Percentiles rank a stretch among this genome's conserved stretches.
These are phyloP conservation scores for Polia nebulosa DNA, from an alignment of 2,888 invertebrate species.

Conservation along the genomic window DNA sequence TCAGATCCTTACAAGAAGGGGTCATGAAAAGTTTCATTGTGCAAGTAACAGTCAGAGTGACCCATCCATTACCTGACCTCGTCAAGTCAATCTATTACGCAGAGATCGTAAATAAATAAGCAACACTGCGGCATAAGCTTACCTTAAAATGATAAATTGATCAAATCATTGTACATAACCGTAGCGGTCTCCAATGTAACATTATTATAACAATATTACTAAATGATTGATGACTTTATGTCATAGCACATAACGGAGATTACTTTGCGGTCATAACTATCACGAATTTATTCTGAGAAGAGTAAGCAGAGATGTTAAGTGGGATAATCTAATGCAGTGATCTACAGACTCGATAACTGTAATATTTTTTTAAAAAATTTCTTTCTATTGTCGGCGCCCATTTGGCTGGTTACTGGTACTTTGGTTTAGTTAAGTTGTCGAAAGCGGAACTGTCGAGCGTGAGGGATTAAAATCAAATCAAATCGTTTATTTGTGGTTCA, in stretches of 20 bases:
- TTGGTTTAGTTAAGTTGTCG: no score
- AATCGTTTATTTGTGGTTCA: no score
- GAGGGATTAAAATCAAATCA: no score
- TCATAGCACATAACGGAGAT: constrained; percentile 39
- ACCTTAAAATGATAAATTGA: constrained; percentile 39
- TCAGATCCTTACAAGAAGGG: no score
- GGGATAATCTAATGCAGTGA: neutral
- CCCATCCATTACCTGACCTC: no score
- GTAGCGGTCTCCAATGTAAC: constrained; percentile 7
- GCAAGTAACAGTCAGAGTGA: no score
- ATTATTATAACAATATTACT: constrained; percentile 21
- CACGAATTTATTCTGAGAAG: constrained; percentile 18
- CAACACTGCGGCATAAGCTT: neutral
- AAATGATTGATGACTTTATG: constrained; percentile 44
- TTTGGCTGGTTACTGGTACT: no score
- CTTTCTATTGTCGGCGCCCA: neutral
- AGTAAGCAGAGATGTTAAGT: neutral
- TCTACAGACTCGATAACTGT: neutral
- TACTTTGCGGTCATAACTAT: constrained; percentile 22
- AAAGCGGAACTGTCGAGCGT: no score
- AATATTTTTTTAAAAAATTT: neutral
- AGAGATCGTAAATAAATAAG: neutral
- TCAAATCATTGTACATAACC: constrained; percentile 20
- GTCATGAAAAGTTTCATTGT: no score
- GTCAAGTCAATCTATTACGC: no score